These are phyloP conservation scores for Coelopa frigida DNA, from an alignment of 1,140 invertebrate genomes.

Conservation along the genomic window DNA sequence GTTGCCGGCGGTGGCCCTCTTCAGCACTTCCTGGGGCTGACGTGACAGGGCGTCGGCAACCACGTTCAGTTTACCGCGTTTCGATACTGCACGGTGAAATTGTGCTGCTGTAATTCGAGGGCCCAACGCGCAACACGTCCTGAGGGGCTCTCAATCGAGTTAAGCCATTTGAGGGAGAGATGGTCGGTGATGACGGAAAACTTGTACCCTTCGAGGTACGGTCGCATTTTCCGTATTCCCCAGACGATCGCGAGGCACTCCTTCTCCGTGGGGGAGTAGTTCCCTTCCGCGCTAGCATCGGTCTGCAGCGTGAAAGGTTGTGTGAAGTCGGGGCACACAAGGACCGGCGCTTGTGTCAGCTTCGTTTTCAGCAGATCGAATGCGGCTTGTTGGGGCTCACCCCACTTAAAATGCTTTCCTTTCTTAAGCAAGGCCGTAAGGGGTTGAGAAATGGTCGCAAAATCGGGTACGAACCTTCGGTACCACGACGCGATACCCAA, in stretches of 20 bases:
- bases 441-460: not conserved
- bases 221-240: slow-evolving; percentile 45
- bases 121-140: slow-evolving; percentile 18
- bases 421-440: slow-evolving; percentile 10
- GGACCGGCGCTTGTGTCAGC: slow-evolving; percentile 16
- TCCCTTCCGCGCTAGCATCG: slow-evolving; percentile 35
- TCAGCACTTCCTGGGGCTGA: no score
- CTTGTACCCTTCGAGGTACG: slow-evolving; percentile 36
- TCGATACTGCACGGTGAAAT: no score
- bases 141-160: slow-evolving; percentile 28
- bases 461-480: slow-evolving; percentile 1
- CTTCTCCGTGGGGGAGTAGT: slow-evolving; percentile 45
- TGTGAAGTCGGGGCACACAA: slow-evolving; percentile 17
- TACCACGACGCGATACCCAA: slow-evolving; percentile 10
- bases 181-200: slow-evolving; percentile 7
- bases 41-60: no score
- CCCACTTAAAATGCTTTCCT: slow-evolving; percentile 10
- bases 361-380: slow-evolving; percentile 8
- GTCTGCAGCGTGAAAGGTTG: slow-evolving; percentile 15
- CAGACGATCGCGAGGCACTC: slow-evolving; percentile 50
- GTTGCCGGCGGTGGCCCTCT: no score
- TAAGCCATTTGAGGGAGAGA: slow-evolving; percentile 42
- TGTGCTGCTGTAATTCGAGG: no score
- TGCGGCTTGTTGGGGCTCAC: slow-evolving; percentile 2
- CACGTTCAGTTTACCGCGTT: no score